Evolutionary conservation across 2,888 invertebrate species (phyloP).

Genomic region (Euphydryas editha): DNA sequence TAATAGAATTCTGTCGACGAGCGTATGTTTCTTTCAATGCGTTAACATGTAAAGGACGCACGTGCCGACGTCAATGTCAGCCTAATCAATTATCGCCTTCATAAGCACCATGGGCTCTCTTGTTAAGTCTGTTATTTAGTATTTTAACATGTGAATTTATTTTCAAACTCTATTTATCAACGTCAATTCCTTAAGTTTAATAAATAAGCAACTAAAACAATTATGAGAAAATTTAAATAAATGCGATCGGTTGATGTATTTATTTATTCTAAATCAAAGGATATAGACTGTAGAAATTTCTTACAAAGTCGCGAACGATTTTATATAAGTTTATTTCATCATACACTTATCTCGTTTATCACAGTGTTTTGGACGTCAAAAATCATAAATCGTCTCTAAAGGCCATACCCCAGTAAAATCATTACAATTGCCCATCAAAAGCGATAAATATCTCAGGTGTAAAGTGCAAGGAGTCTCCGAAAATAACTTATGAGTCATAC

Average conservation of each 20-base stretch:
- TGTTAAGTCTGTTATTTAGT: conserved; percentile 4
- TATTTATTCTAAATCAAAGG: conserved; percentile 22
- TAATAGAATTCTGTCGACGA: not conserved
- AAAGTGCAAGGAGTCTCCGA: conserved; percentile 12
- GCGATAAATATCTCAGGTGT: conserved; percentile 24
- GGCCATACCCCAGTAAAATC: conserved; percentile 19
- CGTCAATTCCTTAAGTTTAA: conserved; percentile 17
- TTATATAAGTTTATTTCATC: conserved; percentile 36
- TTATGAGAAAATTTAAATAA: conserved; percentile 25
- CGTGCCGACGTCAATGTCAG: conserved; percentile 6
- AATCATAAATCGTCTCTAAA: conserved; percentile 21
- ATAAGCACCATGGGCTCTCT: conserved; percentile 3
- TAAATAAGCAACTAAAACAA: conserved; percentile 15
- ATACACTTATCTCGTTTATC: conserved; percentile 47
- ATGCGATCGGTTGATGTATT: conserved; percentile 26
- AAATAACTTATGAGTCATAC: conserved; percentile 37
- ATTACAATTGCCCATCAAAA: conserved; percentile 16
- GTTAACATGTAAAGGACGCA: conserved; percentile 8
- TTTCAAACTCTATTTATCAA: conserved; percentile 8
- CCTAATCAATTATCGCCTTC: conserved; percentile 2
- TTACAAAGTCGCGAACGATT: conserved; percentile 22
- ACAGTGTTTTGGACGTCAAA: not conserved
- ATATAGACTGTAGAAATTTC: conserved; percentile 19
- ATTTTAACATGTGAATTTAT: not conserved
- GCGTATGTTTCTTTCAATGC: conserved; percentile 7